Evolutionary conservation across 2,113 vertebrate genomes (phyloP).

Genomic region (Poicephalus gulielmi): DNA sequence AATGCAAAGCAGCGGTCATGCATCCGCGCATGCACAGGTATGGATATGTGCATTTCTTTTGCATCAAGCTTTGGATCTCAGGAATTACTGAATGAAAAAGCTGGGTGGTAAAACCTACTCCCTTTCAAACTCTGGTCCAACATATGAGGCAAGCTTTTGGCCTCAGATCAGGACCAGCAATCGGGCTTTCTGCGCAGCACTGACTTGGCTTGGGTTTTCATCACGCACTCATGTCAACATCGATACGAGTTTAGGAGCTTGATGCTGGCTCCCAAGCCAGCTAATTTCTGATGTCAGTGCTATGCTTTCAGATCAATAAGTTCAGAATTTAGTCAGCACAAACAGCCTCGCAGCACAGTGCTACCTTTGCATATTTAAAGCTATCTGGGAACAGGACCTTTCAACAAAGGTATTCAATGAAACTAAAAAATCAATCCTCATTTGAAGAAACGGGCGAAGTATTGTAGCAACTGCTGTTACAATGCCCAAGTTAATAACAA

Average conservation of each 20-base stretch:
- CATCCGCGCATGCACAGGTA: not conserved
- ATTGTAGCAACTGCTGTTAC: not conserved
- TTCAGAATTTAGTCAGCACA: constrained; percentile 49
- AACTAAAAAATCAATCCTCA: constrained; percentile 40
- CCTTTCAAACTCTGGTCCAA: not conserved
- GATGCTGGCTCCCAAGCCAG: constrained; percentile 7
- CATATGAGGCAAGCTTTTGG: constrained; percentile 13
- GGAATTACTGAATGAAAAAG: constrained; percentile 25
- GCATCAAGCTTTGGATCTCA: not conserved
- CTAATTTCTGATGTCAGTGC: constrained; percentile 24
- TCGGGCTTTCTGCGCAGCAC: not conserved
- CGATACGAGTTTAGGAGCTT: not conserved
- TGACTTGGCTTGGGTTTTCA: not conserved
- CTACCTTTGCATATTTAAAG: constrained; percentile 41
- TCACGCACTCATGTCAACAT: not conserved
- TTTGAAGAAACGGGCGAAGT: constrained; percentile 8
- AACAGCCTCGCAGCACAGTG: not conserved
- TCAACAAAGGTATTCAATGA: constrained; percentile 24
- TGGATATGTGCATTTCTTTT: rapidly evolving
- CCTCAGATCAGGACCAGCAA: not conserved
- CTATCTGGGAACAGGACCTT: constrained; percentile 32
- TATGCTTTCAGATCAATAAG: not conserved
- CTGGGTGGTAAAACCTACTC: not conserved
- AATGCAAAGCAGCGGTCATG: not conserved
- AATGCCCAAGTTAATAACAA: not conserved